phyloP scores from a whole-genome alignment of 2,113 vertebrate species.

The Delphinus delphis region DNA sequence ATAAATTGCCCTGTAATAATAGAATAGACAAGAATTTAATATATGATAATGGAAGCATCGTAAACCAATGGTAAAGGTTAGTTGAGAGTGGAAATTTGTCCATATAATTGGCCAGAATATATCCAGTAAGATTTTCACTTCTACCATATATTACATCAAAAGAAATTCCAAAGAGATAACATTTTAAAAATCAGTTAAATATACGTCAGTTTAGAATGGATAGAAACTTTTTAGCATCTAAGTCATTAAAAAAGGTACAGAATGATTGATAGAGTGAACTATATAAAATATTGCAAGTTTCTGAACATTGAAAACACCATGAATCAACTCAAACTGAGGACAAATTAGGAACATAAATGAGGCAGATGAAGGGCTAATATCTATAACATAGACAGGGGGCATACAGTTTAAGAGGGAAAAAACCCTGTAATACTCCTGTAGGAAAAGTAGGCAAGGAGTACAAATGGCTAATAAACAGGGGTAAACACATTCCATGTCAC shows the following conservation, averaged over 20 bases:
- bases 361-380: neutral
- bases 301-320: neutral
- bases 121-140: neutral
- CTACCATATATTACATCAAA: neutral
- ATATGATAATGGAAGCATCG: neutral
- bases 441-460: neutral
- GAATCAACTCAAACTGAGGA: neutral
- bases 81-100: neutral
- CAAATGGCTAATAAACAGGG: neutral
- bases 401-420: neutral
- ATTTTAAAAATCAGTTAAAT: slow-evolving; percentile 2
- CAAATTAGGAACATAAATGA: neutral
- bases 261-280: neutral
- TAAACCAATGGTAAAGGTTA: neutral
- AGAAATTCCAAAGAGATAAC: neutral
- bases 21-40: neutral
- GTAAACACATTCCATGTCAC: neutral
- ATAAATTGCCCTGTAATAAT: neutral
- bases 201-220: neutral
- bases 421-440: neutral
- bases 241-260: neutral
- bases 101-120: neutral
- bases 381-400: neutral
- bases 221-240: neutral
- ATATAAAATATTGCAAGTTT: neutral